phyloP scores from a whole-genome alignment of 2,888 invertebrate species.

The Noctua fimbriata region DNA sequence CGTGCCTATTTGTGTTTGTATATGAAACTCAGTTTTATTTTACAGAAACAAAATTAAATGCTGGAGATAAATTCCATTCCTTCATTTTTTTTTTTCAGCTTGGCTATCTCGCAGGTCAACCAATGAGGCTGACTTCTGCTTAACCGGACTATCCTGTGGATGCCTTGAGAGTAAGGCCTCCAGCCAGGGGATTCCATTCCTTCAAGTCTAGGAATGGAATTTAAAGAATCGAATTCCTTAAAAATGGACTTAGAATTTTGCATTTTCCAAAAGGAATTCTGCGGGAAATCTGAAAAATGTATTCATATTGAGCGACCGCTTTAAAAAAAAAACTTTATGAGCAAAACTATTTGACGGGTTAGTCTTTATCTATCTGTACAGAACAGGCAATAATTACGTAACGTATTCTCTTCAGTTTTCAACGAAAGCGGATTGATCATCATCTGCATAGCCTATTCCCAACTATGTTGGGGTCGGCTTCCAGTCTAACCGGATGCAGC shows the following conservation, averaged over 20 bases:
- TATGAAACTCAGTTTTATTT: constrained; percentile 14
- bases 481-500: too few relatives aligned
- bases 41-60: not conserved
- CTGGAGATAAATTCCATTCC: too few relatives aligned
- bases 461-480: too few relatives aligned
- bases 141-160: too few relatives aligned
- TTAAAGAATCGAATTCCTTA: not conserved
- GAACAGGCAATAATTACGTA: not conserved
- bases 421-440: not conserved
- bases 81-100: too few relatives aligned
- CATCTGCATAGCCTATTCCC: too few relatives aligned
- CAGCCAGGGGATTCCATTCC: too few relatives aligned
- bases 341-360: too few relatives aligned
- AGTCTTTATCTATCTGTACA: not conserved
- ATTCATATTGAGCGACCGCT: not conserved
- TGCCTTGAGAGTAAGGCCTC: too few relatives aligned
- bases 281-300: not conserved
- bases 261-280: not conserved
- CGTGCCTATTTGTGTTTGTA: constrained; percentile 8
- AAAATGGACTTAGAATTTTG: not conserved
- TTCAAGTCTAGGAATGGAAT: not conserved
- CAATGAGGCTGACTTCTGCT: too few relatives aligned
- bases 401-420: not conserved
- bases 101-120: too few relatives aligned
- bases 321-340: not conserved